Evolutionary conservation across 1,140 invertebrate genomes (phyloP), one percentile per base, ranked within the genome.

Genomic region (Protaetia brevitarsis): DNA sequence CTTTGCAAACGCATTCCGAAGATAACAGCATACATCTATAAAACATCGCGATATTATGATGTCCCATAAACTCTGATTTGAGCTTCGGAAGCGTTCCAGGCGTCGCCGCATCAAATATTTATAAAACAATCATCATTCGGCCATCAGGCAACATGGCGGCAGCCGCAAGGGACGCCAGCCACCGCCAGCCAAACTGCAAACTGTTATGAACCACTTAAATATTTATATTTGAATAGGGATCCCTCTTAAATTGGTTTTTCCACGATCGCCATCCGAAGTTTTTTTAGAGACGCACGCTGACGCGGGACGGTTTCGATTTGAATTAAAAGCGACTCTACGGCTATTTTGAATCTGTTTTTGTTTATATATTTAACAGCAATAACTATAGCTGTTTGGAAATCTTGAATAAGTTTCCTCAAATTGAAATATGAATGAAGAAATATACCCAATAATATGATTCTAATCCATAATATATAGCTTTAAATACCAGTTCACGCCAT

Each of bases 71-170:
- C 74, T 75, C 76, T 77, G 76, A 77, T 77, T 77, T 77, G 74
- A 74, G 71, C 73, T 27, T 66, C 63, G 41, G 67, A 68, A 71
- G 65, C 68, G 71, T 65, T 71, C 57, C 71, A 41, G 68, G 69
- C 68, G 71, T 62, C 64, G 68, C 68, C 30, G 19, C 66, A 75
- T 79, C 70, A 76, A 77, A 76, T 77, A 79, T 79, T 79, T 76
- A 79, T 77, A 75, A 78, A 78, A 78, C 77, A 79, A 79, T 79
- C 77, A 79, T 79, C 77, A 77, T 79, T 77, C 76, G 75, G 68
- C 76, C 77, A 79, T 79, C 77, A 78, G 70, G 69, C 76, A 78
- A 77, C 76, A 77, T 77, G 76, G 76, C 76, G 67, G 77, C 71
- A 51, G 71, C 66, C 73, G 69, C 74, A 51, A 21, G 64, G 74